Evolutionary conservation across 2,113 vertebrate species (phyloP), one percentile per base, ranked within the genome.

Genomic region (Urocynchramus pylzowi): DNA sequence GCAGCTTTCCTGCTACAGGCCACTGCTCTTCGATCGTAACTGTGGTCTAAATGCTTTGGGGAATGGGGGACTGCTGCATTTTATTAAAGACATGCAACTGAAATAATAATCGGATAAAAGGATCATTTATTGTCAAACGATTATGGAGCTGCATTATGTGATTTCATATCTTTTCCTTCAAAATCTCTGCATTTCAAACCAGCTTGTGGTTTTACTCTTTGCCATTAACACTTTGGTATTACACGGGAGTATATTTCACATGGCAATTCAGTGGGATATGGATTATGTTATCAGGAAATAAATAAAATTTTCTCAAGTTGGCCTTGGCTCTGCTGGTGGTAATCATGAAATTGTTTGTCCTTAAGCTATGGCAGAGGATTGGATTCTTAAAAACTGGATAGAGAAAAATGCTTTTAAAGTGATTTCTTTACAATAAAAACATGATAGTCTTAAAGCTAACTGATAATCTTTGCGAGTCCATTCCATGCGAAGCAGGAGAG

Each of bases 251-350:
- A 70, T 89, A 90, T 94, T 95, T 98, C 87, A 96, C 87, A 52
- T 74, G 93, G 73, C 95, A 96, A 78, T 96, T 97, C 92, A 54
- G 93, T 94, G 91, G 94, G 90, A 94, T 87, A 31, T 94, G 96
- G 97, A 98, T 98, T 98, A 98, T 97, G 96, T 93, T 95, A 41
- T 97, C 83, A 96, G 95, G 84, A 96, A 98, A 97, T 95, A 97
- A 97, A 98, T 89, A 92, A 54, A 69, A 87, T 96, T 88, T 97
- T 97, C 95, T 96, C 92, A 97, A 90, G 95, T 96, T 98, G 74
- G 91, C 89, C 96, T 90, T 82, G 78, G 68, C 69, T 94, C 59
- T 90, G 73, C 82, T 82, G 78, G 30, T 87, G 82, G 89, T 97
- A 97, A 97, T 97, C 89, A 84, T 96, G 88, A 96, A 97, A 96